Evolutionary conservation across 2,888 invertebrate genomes (phyloP).

Genomic region (Xanthostigma xanthostigma): DNA sequence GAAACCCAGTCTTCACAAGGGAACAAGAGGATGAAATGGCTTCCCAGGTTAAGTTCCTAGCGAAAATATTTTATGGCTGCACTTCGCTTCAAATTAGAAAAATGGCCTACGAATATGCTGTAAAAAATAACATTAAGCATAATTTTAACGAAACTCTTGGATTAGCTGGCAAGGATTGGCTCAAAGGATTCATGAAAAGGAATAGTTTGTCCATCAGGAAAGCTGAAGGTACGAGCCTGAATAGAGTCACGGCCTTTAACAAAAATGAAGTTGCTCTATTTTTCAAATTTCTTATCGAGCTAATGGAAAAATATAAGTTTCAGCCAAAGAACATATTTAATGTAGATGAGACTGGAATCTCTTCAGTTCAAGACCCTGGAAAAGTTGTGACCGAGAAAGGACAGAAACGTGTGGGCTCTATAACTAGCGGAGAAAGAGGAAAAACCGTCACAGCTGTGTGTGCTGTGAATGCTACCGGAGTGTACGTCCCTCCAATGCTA

Average conservation of each 20-base stretch:
- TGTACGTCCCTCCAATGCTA: conserved; percentile 29
- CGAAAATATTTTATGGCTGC: conserved; percentile 11
- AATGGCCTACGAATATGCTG: conserved; percentile 11
- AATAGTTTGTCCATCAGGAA: not conserved
- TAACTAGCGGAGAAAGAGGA: conserved; percentile 27
- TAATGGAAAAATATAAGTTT: too few species aligned
- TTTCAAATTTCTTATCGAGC: conserved; percentile 12
- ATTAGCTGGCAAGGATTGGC: not conserved
- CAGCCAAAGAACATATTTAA: conserved; percentile 20
- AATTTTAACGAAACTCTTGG: conserved; percentile 4
- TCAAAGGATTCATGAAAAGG: not conserved
- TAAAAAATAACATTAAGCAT: conserved; percentile 6
- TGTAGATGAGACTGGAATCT: conserved; percentile 27
- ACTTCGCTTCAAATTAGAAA: conserved; percentile 8
- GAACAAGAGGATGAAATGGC: conserved; percentile 9
- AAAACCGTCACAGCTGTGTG: conserved; percentile 26
- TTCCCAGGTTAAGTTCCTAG: conserved; percentile 8
- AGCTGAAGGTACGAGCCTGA: conserved; percentile 18
- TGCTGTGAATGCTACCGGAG: conserved; percentile 25
- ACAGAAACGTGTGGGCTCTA: conserved; percentile 25
- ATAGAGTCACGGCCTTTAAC: conserved; percentile 17
- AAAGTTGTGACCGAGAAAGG: conserved; percentile 25
- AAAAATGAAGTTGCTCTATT: conserved; percentile 16
- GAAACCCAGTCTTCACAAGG: conserved; percentile 8
- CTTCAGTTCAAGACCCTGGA: conserved; percentile 24